Evolutionary conservation across 2,888 invertebrate species (phyloP), one percentile per base, ranked within the genome.

Genomic region (Drosophila differens): DNA sequence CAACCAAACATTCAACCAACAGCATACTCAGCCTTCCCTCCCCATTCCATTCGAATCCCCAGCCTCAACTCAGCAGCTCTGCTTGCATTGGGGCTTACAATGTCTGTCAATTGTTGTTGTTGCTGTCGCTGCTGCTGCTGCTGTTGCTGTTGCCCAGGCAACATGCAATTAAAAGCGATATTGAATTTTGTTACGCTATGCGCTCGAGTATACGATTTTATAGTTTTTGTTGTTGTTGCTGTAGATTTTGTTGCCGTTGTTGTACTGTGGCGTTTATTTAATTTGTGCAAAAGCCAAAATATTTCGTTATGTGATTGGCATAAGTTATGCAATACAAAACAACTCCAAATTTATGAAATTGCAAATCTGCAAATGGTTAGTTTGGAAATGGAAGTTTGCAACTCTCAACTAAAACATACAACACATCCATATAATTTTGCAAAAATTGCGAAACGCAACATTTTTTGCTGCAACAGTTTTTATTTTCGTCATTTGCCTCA

Each of bases 101-200:
- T 85, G 88, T 88, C 88, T 88, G 88, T 82, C 83, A 81, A 71
- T 82, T 79, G 81, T 82, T 82, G 78, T 49, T 82, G 83, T 72
- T 73, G 79, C 1, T 70, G 78, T 32, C 63, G 76, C 9, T 76
- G 74, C 0, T 71, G 74, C 4, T 74, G 76, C 6, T 67, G 22
- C 22, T 22, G 79, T 41, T 73, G 83, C 55, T 72, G 82, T 85
- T 85, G 87, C 84, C 84, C 68, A 68, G 85, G 89, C 90, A 87
- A 87, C 89, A 87, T 86, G 87, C 87, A 87, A 87, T 87, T 87
- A 87, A 87, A 90, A 90, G 89, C 89, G 89, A 90, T 87, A 87
- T 90, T 87, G 87, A 87, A 90, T 86, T 85, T 85, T 86, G 90
- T 86, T 88, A 90, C 89, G 88, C 85, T 81, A 81, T 86, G 79